These are phyloP conservation scores for Bellardia pandia DNA, from an alignment of 2,888 invertebrate genomes.

Conservation along the genomic window DNA sequence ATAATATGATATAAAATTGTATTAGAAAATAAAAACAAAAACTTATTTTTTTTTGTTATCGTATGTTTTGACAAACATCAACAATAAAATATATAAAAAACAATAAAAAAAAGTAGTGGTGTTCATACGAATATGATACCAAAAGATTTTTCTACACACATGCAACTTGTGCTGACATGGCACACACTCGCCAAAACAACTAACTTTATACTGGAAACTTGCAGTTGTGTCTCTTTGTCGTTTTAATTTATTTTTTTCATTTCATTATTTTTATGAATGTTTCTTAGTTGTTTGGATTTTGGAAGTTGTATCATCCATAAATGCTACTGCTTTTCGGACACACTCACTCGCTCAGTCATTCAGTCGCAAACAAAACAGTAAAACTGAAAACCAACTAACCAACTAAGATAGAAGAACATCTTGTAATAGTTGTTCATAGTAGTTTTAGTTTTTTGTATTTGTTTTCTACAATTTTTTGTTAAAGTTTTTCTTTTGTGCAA, in stretches of 20 bases:
- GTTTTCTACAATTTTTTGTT: conserved; percentile 32
- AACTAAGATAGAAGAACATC: conserved; percentile 50
- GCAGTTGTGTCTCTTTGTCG: conserved; percentile 38
- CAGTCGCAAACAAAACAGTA: background rate
- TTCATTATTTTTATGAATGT: conserved; percentile 69
- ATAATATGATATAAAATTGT: conserved; percentile 49
- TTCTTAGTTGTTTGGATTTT: conserved; percentile 67
- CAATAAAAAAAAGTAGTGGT: background rate
- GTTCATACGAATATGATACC: conserved; percentile 26
- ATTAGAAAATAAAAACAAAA: conserved; percentile 45
- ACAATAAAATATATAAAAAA: conserved; percentile 1
- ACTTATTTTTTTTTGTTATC: conserved; percentile 57
- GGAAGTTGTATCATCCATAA: conserved; percentile 72
- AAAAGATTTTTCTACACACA: conserved; percentile 27
- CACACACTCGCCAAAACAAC: background rate
- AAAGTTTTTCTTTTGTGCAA: conserved; percentile 23
- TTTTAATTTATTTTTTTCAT: conserved; percentile 19
- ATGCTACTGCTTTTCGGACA: conserved; percentile 58
- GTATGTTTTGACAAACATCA: conserved; percentile 60
- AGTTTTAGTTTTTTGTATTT: conserved; percentile 27
- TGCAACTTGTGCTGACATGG: conserved; percentile 22
- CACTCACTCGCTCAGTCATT: background rate
- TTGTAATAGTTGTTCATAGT: conserved; percentile 49
- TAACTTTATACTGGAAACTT: conserved; percentile 36
- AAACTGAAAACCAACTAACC: conserved; percentile 65